Evolutionary conservation across 2,888 invertebrate species (phyloP).

Genomic region (Rhaphigaster nebulosa): DNA sequence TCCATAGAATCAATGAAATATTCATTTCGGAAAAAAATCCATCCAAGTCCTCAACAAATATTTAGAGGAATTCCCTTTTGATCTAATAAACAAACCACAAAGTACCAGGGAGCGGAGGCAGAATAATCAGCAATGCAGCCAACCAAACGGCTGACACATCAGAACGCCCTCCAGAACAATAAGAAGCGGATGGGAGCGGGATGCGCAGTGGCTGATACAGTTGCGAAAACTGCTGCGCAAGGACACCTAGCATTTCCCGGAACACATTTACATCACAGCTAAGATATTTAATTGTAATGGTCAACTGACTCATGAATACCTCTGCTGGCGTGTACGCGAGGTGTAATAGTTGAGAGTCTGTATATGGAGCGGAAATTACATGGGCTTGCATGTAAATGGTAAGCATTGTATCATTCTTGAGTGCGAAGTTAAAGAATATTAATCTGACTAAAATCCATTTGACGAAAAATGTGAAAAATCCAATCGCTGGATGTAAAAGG

Average conservation of each 20-base stretch:
- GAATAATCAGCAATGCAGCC: neutral
- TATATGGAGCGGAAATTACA: neutral
- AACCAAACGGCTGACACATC: neutral
- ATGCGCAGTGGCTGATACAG: neutral
- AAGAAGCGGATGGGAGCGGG: constrained; percentile 8
- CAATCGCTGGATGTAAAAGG: too few relatives aligned
- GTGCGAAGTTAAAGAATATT: neutral
- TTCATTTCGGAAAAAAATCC: neutral
- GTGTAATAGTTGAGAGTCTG: neutral
- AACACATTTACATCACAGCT: constrained; percentile 34
- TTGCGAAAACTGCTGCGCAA: constrained; percentile 1
- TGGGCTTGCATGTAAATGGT: too few relatives aligned
- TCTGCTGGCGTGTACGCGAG: neutral
- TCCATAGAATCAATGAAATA: neutral
- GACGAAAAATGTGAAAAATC: too few relatives aligned
- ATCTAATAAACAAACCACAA: neutral
- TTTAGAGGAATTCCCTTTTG: neutral
- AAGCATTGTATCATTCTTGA: neutral
- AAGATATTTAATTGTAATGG: constrained; percentile 24
- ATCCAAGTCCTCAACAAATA: neutral
- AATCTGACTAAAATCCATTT: too few relatives aligned
- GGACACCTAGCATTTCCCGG: neutral
- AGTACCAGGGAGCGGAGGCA: neutral
- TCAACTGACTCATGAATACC: neutral
- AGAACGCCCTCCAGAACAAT: neutral